Evolutionary conservation across 1,140 invertebrate species (phyloP).

Genomic region (Cepaea nemoralis): DNA sequence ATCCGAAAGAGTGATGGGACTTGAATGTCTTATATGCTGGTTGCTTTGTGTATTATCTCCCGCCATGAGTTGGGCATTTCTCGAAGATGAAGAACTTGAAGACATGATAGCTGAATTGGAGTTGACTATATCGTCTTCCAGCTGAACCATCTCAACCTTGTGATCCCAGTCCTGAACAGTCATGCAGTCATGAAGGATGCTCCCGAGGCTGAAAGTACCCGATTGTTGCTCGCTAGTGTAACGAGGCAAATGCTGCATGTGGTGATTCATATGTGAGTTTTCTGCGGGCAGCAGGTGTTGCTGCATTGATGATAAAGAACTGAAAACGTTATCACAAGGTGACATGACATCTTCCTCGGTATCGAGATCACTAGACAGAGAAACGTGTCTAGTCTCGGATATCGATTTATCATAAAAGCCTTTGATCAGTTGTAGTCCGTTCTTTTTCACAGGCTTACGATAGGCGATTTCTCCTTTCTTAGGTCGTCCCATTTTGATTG

Average conservation of each 20-base stretch:
- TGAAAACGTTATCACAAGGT: not conserved
- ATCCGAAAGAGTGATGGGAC: not conserved
- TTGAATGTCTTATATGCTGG: not conserved
- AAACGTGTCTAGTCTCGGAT: not conserved
- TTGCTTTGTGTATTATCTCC: not conserved
- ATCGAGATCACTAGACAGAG: conserved; percentile 26
- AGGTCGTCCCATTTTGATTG: conserved; percentile 42
- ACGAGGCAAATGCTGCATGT: not conserved
- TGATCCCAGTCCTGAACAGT: conserved; percentile 39
- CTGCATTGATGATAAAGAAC: not conserved
- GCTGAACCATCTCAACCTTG: not conserved
- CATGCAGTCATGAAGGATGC: conserved; percentile 39
- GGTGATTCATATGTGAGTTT: not conserved
- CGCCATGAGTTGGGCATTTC: not conserved
- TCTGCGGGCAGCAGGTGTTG: not conserved
- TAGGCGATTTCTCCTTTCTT: conserved; percentile 36
- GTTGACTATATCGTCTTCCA: not conserved
- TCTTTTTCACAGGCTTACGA: conserved; percentile 16
- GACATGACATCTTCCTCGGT: conserved; percentile 14
- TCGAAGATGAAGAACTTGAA: not conserved
- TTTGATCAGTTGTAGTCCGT: not conserved
- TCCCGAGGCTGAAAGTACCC: conserved; percentile 25
- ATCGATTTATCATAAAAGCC: not conserved
- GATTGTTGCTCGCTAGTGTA: conserved; percentile 11
- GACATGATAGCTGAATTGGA: not conserved